Evolutionary conservation across 2,888 invertebrate species (phyloP), one percentile per base, ranked within the genome.

Genomic region (Leptopilina drosophilae): DNA sequence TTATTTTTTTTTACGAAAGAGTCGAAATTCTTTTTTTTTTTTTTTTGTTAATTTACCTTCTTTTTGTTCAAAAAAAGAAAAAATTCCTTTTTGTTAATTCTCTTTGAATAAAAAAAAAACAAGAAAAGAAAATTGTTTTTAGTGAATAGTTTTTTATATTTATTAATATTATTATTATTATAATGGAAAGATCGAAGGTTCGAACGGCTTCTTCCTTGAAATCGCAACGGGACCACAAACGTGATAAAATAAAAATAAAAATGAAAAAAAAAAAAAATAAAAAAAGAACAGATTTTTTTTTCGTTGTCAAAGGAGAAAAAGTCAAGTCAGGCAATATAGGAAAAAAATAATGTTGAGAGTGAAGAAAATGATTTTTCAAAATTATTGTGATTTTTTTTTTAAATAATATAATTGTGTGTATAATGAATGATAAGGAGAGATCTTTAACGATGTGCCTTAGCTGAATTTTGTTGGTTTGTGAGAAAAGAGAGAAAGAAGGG

Each of bases 211-310:
- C 86, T 85, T 87, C 86, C 86, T 82, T 46, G 9, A 85, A 86
- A 86, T 87, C 87, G 88, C 87, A 87, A 87, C 88, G 89, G 90
- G 89, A 89, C 90, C 90, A 89, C 84, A 87, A 88, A 88, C 88
- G 90, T 90, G 90, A 90, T 90, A 90, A 86, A 85, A 88, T 33
- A 33, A 33, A 33, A 33, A 33, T 33, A 33, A 33, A 33, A 33
- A 33, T 33, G 33, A 33, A 33, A 33, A 33, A 33, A 33, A 33
- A 33, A 2, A 33, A 33, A 33, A 33, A 2, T 0, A 33, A 82
- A 86, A 86, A 86, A 85, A 88, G 82, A 86, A 86, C 84, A 85
- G 84, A 86, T 84, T 85, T 87, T 56, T 69, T 69, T 73, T 88
- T 88, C 87, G 85, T 87, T 87, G 84, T 87, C 84, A 86, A 82